phyloP scores from a whole-genome alignment of 2,888 invertebrate genomes.

The Drosophila nr. perissopoda region DNA sequence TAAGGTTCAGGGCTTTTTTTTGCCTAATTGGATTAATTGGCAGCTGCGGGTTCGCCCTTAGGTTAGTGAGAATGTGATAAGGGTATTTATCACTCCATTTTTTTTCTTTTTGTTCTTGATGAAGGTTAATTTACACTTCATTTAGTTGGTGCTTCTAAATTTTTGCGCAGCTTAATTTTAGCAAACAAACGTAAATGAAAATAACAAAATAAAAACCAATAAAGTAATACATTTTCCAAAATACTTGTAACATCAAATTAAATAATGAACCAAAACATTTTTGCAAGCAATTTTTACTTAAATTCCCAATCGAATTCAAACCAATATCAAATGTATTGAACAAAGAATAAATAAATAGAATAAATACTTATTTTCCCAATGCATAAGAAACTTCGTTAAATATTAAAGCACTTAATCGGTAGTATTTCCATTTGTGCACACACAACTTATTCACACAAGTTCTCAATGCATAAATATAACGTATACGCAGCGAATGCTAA shows the following conservation, averaged over 20 bases:
- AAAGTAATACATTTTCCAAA: neutral
- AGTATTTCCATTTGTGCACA: constrained; percentile 11
- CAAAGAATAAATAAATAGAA: neutral
- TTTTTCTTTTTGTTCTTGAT: constrained; percentile 4
- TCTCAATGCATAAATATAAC: constrained; percentile 40
- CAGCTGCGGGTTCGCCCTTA: constrained; percentile 46
- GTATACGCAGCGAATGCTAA: constrained; percentile 44
- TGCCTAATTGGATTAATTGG: constrained; percentile 71
- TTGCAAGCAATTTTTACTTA: neutral
- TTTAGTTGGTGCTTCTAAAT: neutral
- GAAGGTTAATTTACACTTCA: neutral
- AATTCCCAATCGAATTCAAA: too few species aligned
- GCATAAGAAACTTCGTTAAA: constrained; percentile 12
- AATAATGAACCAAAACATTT: neutral
- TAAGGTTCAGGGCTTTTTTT: constrained; percentile 14
- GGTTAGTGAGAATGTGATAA: constrained; percentile 47
- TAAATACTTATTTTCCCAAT: constrained; percentile 4
- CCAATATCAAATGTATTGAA: neutral
- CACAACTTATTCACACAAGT: constrained; percentile 32
- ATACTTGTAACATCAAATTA: neutral
- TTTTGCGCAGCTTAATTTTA: neutral
- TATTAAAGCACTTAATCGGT: constrained; percentile 27
- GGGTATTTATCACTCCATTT: constrained; percentile 24
- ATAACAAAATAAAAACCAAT: neutral
- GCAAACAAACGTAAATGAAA: neutral